These are phyloP conservation scores for Plebejus anna DNA, from an alignment of 2,888 invertebrate species.

Conservation along the genomic window DNA sequence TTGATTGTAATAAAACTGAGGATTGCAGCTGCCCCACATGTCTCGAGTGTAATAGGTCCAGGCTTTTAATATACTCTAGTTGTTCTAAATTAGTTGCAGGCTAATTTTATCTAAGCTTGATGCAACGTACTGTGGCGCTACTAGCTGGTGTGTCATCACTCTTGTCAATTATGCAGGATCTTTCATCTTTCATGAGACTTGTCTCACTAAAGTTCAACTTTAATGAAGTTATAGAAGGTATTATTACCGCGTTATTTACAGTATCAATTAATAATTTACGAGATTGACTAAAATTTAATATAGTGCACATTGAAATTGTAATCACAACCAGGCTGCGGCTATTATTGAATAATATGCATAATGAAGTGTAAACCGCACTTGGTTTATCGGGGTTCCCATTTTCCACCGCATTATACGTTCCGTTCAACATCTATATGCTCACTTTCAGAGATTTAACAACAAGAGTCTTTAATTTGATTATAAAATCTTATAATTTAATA, in stretches of 20 bases:
- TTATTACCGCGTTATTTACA: not conserved
- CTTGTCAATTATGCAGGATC: not conserved
- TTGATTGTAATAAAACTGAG: slow-evolving; percentile 30
- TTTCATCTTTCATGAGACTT: not conserved
- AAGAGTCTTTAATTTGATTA: not conserved
- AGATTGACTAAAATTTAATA: not conserved
- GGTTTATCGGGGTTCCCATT: slow-evolving; percentile 32
- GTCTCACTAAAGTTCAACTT: not conserved
- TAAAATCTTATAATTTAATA: not conserved
- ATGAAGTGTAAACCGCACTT: slow-evolving; percentile 38
- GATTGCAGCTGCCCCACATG: slow-evolving; percentile 29
- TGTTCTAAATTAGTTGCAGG: slow-evolving; percentile 19
- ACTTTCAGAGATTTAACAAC: not conserved
- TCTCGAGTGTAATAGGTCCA: slow-evolving; percentile 24
- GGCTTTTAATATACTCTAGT: slow-evolving; percentile 22
- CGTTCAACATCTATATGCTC: not conserved
- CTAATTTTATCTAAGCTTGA: slow-evolving; percentile 16
- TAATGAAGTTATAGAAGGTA: not conserved
- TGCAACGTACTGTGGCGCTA: not conserved
- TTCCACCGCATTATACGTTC: not conserved
- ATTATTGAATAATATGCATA: slow-evolving; percentile 40
- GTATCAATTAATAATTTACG: not conserved
- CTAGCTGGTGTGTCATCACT: not conserved
- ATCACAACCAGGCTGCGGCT: slow-evolving; percentile 32
- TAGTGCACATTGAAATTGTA: not conserved